Evolutionary conservation across 2,113 vertebrate species (phyloP), one percentile per base, ranked within the genome.

Genomic region (Cebus imitator): DNA sequence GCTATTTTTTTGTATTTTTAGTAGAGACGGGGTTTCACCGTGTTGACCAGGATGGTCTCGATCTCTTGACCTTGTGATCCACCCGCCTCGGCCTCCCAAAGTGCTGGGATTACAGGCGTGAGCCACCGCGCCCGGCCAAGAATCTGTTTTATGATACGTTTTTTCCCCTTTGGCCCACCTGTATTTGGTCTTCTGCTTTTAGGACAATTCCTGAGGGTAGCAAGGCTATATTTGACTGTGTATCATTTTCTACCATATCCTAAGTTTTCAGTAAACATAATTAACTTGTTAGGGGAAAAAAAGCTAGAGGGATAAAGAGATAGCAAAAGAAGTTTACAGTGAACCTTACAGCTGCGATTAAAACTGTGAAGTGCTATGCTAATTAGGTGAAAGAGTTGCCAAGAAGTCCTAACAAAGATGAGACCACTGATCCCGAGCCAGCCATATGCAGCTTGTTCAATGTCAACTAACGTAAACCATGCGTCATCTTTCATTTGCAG

Each of bases 291-390:
- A 2, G 21, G 35, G 32, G 8, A 48, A 10, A 10, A 20, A 25
- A 83, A 48, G 48, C 43, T 57, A 90, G 8, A 3, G 30, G 20
- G 37, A 88, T 88, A 87, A 81, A 89, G 52, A 70, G 21, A 92
- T 92, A 55, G 95, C 87, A 64, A 96, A 87, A 50, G 48, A 92
- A 92, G 70, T 87, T 95, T 96, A 82, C 87, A 90, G 80, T 85
- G 92, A 96, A 85, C 48, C n/a, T 87, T 68, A 86, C 5, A 85
- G 87, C 43, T 32, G 25, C 3, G n/a, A 96, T 86, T 30, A 81
- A 93, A 96, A 87, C 94, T n/a, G 32, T 80, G 75, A 97, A 88
- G 75, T 50, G 76, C 27, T 92, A 27, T 87, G 87, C n/a, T 92
- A 95, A 82, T 87, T 81, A 96, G 72, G 25, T 87, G 72, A 94